These are phyloP conservation scores for Tridacna gigas DNA, from an alignment of 2,888 invertebrate species.

Conservation along the genomic window DNA sequence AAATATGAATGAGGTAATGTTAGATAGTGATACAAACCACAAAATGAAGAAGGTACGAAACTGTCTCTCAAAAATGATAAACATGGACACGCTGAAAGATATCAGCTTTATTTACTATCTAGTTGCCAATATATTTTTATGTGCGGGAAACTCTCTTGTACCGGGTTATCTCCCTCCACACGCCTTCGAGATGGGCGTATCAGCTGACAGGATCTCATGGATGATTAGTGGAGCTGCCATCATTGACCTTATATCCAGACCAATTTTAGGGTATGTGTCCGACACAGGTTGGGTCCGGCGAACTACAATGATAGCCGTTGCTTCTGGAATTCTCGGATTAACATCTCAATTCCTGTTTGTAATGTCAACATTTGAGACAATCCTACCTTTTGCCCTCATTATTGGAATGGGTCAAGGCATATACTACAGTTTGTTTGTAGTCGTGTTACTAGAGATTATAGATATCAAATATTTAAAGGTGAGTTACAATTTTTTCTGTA, in stretches of 20 bases:
- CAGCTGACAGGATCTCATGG: slow-evolving; percentile 39
- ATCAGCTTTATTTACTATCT: slow-evolving; percentile 41
- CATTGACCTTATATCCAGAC: slow-evolving; percentile 50
- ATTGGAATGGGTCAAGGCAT: slow-evolving; percentile 40
- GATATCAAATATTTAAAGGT: slow-evolving; percentile 43
- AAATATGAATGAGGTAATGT: slow-evolving; percentile 28
- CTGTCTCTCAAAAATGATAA: neutral
- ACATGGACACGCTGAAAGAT: neutral
- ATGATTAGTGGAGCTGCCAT: slow-evolving; percentile 53
- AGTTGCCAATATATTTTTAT: slow-evolving; percentile 36
- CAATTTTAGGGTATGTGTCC: slow-evolving; percentile 40
- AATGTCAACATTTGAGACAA: slow-evolving; percentile 38
- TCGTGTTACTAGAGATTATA: slow-evolving; percentile 42
- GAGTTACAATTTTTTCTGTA: neutral
- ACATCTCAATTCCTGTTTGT: slow-evolving; percentile 32
- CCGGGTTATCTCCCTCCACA: slow-evolving; percentile 60
- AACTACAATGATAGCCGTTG: slow-evolving; percentile 36
- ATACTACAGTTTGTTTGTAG: slow-evolving; percentile 46
- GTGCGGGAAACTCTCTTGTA: slow-evolving; percentile 33
- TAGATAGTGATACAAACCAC: neutral
- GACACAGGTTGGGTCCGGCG: slow-evolving; percentile 40
- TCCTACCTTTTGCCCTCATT: slow-evolving; percentile 35
- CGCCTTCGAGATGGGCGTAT: slow-evolving; percentile 56
- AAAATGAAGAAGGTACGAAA: neutral
- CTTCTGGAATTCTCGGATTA: slow-evolving; percentile 32